These are phyloP conservation scores for Heliconius aoede DNA, from an alignment of 2,888 invertebrate species.

Conservation along the genomic window DNA sequence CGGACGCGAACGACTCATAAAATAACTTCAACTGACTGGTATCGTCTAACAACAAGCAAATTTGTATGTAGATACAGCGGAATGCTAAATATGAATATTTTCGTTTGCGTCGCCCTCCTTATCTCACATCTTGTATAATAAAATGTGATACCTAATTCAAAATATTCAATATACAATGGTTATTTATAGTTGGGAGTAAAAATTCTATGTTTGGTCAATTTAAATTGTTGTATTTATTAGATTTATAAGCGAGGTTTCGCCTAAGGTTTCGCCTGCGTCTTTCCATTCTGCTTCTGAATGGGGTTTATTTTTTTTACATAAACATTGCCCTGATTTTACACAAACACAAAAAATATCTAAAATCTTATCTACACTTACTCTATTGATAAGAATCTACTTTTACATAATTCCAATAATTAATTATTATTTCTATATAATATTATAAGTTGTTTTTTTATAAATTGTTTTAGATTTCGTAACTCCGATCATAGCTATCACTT, in stretches of 20 bases:
- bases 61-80: constrained; percentile 24
- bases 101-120: constrained; percentile 17
- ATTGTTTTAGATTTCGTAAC: no score
- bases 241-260: no score
- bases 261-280: background rate
- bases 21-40: constrained; percentile 25
- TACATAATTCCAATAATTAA: background rate
- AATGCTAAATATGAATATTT: constrained; percentile 28
- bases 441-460: no score
- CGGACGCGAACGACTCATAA: constrained; percentile 32
- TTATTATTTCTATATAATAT: background rate
- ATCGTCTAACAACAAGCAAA: constrained; percentile 33
- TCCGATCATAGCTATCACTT: no score
- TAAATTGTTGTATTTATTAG: background rate
- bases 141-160: constrained; percentile 22
- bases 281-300: no score
- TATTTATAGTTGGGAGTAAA: background rate
- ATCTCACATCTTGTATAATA: constrained; percentile 20
- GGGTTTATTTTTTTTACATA: no score
- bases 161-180: constrained; percentile 7
- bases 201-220: background rate
- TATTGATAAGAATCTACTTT: background rate
- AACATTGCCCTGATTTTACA: no score
- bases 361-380: no score
- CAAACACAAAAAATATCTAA: no score